These are phyloP conservation scores for Cataglyphis rosenhaueri DNA, from an alignment of 2,888 invertebrate genomes.

Conservation along the genomic window DNA sequence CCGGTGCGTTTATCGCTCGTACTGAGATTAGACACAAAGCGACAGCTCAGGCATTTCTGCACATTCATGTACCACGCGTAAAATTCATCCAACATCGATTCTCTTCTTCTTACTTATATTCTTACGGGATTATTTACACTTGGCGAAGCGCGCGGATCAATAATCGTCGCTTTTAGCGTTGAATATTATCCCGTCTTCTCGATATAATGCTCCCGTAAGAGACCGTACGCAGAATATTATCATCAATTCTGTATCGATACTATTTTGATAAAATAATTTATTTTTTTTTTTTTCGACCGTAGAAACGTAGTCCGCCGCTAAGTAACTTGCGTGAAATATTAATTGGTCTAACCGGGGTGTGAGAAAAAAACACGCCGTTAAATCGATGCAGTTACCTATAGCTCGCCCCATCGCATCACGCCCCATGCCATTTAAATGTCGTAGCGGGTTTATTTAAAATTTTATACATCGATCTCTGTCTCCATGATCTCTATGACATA, in stretches of 20 bases:
- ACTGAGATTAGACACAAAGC: slow-evolving; percentile 16
- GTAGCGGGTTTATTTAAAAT: slow-evolving; percentile 52
- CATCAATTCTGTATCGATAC: slow-evolving; percentile 3
- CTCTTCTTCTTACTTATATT: slow-evolving; percentile 34
- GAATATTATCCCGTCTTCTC: slow-evolving; percentile 11
- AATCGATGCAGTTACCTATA: slow-evolving; percentile 36
- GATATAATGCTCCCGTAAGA: not conserved
- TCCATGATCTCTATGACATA: slow-evolving; percentile 14
- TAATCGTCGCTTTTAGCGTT: slow-evolving; percentile 29
- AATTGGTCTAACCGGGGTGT: not conserved
- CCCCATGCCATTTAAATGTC: slow-evolving; percentile 43
- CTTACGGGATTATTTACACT: slow-evolving; percentile 46
- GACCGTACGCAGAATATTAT: not conserved
- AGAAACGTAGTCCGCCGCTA: slow-evolving; percentile 9
- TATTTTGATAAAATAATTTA: not conserved
- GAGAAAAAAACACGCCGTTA: slow-evolving; percentile 4
- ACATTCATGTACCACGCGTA: slow-evolving; percentile 7
- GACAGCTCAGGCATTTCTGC: slow-evolving; percentile 21
- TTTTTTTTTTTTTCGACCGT: not conserved
- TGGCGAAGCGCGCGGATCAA: slow-evolving; percentile 43
- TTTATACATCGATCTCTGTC: slow-evolving; percentile 28
- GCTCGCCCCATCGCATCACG: slow-evolving; percentile 46
- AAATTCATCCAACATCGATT: not conserved
- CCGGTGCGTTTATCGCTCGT: not conserved
- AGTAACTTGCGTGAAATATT: not conserved